Evolutionary conservation across 2,888 invertebrate genomes (phyloP).

Genomic region (Empis livida): DNA sequence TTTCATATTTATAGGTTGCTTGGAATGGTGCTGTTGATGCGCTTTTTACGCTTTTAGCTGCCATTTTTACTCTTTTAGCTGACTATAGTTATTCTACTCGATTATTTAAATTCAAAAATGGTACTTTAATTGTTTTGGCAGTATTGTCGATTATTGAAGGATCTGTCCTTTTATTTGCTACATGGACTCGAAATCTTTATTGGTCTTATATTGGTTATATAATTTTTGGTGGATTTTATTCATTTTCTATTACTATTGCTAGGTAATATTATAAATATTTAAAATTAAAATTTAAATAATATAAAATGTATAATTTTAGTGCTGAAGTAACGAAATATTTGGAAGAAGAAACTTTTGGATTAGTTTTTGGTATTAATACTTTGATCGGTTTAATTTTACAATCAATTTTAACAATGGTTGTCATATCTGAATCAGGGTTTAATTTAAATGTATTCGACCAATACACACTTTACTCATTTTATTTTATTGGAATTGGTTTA

Average conservation of each 20-base stretch:
- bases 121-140: conserved; percentile 37
- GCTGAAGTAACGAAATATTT: conserved; percentile 75
- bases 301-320: conserved; percentile 8
- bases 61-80: conserved; percentile 44
- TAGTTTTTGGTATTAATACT: conserved; percentile 81
- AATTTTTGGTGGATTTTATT: conserved; percentile 61
- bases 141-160: conserved; percentile 42
- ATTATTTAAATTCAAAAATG: conserved; percentile 10
- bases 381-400: conserved; percentile 67
- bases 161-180: conserved; percentile 42
- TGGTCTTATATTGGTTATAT: conserved; percentile 65
- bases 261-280: background rate
- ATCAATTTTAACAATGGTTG: conserved; percentile 65
- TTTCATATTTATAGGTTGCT: background rate
- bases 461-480: conserved; percentile 29
- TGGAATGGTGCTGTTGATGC: conserved; percentile 77
- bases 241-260: conserved; percentile 48
- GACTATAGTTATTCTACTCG: conserved; percentile 33
- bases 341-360: conserved; percentile 72
- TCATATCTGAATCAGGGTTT: conserved; percentile 25
- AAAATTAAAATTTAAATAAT: background rate
- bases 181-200: conserved; percentile 46
- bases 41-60: conserved; percentile 53
- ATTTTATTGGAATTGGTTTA: conserved; percentile 26
- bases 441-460: conserved; percentile 23